phyloP scores from a whole-genome alignment of 2,113 vertebrate genomes.

The Chinchilla lanigera region DNA sequence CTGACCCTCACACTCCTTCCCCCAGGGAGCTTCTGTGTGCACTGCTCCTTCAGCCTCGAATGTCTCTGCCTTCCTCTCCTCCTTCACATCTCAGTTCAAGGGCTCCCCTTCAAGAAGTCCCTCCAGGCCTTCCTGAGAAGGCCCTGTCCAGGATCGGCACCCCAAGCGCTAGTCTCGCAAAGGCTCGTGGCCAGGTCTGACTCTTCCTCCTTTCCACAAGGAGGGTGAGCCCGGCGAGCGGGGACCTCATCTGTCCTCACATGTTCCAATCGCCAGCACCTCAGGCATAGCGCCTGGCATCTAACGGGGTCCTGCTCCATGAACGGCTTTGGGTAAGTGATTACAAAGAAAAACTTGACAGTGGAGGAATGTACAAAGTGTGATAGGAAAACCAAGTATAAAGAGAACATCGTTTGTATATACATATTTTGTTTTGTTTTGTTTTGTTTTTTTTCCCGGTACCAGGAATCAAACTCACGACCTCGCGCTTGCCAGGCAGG shows the following conservation, averaged over 20 bases:
- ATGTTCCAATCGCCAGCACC: background rate
- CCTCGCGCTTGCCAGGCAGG: too few relatives aligned
- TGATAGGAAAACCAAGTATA: background rate
- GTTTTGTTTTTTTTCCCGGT: too few relatives aligned
- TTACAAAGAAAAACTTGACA: background rate
- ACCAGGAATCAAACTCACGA: too few relatives aligned
- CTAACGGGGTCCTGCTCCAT: background rate
- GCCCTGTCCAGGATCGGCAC: background rate
- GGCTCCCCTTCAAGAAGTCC: background rate
- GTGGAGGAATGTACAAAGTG: background rate
- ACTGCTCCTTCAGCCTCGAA: background rate
- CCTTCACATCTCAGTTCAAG: background rate
- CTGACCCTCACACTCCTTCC: background rate
- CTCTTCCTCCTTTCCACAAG: background rate
- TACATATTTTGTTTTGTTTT: too few relatives aligned
- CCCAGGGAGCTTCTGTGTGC: background rate
- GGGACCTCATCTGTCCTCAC: background rate
- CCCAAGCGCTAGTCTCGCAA: background rate
- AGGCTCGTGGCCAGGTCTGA: background rate
- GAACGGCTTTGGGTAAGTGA: background rate
- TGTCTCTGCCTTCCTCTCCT: background rate
- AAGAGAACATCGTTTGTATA: background rate
- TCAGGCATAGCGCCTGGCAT: background rate
- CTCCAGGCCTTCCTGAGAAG: background rate
- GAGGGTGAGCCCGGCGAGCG: accelerated